Base-by-base conservation (phyloP, 1,140 invertebrate genomes). In the Hestina assimilis region DNA sequence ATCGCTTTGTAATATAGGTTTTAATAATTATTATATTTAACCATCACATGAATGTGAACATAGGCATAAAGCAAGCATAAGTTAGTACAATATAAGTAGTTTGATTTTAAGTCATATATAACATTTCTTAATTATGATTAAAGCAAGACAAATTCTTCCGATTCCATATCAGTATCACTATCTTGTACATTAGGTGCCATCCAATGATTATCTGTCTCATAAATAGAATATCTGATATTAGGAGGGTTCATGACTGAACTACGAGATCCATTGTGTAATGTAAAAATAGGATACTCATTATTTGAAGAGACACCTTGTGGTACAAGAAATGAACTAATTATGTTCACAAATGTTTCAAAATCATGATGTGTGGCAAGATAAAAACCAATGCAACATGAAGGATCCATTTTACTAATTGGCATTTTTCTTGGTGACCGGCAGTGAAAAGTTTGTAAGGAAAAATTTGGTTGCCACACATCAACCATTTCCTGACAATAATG, bases 401-500 rank as follows among this genome's bases (percentile, higher is more conserved):
- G 96, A 90, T 98, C 96, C 93, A 98, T 96, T 87, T 95, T 95
- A 38, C 86, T 92, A n/a, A 97, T 90, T 50, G 94, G 91, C 81
- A 97, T 92, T 83, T 97, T 97, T 38, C 95, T 91, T n/a, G 96
- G 95, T 14, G 94, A 94, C 45, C 92, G 90, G 77, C 96, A 97
- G 78, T 97, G 96, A 89, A 95, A 98, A 19, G 93, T 93, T 65
- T 93, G 89, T 21, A 95, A 75, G 1, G 93, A 90, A 75, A 95
- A 95, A 69, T 93, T 91, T 47, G 92, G 89, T 67, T 93, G 92
- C 86, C 92, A 93, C 0, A 95, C 93, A 85, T 97, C 94, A 6
- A 97, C 94, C 72, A 94, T 93, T 80, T 97, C 95, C 85, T 98
- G 96, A 74, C 95, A 97, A 68, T 96, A 96, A 86, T 98, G 96